Conservation (phyloP, 2,113 vertebrate genomes). For the Struthio camelus region DNA sequence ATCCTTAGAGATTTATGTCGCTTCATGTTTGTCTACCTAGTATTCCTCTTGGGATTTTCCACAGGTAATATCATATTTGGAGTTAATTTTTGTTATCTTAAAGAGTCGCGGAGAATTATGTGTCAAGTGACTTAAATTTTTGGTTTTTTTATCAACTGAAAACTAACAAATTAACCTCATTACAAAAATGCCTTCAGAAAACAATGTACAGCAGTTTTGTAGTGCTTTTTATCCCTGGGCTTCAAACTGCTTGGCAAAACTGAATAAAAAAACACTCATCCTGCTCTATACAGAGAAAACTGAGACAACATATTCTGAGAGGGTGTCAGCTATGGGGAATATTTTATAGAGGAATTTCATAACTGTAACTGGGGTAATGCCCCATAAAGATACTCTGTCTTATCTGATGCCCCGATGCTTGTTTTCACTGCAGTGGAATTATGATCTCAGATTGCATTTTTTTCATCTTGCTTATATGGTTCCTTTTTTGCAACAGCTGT, state of each 20-base stretch:
- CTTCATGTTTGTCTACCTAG: slow-evolving; percentile 91
- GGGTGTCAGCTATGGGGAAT: neutral
- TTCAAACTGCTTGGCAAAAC: neutral
- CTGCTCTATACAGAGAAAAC: neutral
- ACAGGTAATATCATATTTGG: slow-evolving; percentile 80
- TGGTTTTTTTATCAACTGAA: neutral
- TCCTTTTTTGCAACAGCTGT: slow-evolving; percentile 78
- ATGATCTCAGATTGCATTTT: neutral
- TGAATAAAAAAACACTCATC: neutral
- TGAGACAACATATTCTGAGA: neutral
- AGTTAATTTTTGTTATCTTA: neutral
- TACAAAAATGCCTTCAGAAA: neutral
- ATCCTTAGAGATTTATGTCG: slow-evolving; percentile 92
- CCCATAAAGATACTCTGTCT: neutral
- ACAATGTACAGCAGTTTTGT: neutral
- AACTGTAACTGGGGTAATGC: neutral
- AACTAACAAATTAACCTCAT: neutral
- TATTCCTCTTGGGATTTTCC: slow-evolving; percentile 95
- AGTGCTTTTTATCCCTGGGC: neutral
- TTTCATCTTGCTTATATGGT: neutral
- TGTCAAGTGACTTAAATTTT: neutral
- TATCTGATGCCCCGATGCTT: neutral
- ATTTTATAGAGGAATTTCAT: neutral
- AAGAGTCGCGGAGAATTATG: neutral
- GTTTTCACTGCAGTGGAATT: neutral